Base-by-base conservation (phyloP, 2,113 vertebrate genomes). In the Labeo rohita region DNA sequence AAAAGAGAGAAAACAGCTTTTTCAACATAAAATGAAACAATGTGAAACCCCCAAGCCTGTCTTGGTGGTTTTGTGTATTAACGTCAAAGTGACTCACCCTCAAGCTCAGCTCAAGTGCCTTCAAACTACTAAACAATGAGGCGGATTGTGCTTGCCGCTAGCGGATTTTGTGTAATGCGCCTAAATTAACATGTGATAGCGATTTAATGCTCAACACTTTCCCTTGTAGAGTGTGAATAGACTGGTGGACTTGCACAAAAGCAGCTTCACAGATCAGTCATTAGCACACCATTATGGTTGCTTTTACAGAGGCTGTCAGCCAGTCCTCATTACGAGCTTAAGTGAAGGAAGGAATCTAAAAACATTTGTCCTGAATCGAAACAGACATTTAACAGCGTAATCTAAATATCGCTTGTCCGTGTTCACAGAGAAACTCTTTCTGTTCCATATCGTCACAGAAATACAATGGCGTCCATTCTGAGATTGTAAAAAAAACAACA, bases 141-240 rank as follows among this genome's bases (percentile, higher is more conserved):
- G 68, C 87, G 87, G 90, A 89, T 87, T 89, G 85, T 91, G 89
- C 88, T 76, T 81, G 18, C 23, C 80, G 59, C 56, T 85, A 90
- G 84, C 84, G 90, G 90, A 91, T 92, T 93, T 90, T 79, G 86
- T 86, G 89, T 92, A 91, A 92, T 87, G 88, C 56, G 66, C 90
- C 90, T 91, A 92, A 92, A 93, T 93, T 91, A 91, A 90, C 90
- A 86, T 90, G 93, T 89, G 92, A 94, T 91, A 85, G 90, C 82
- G 89, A 87, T 88, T 90, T 91, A 93, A 92, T 91, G 90, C 90
- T 87, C 72, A n/a, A 16, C 84, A 80, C 89, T 75, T 87, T 52
- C 66, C 82, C 75, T 84, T 86, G 68, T 70, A 54, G 63, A 52
- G 49, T 88, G 87, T 72, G 63, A 86, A 72, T 68, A 10, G 45